phyloP scores from a whole-genome alignment of 1,140 invertebrate genomes.

The Centruroides sculpturatus region DNA sequence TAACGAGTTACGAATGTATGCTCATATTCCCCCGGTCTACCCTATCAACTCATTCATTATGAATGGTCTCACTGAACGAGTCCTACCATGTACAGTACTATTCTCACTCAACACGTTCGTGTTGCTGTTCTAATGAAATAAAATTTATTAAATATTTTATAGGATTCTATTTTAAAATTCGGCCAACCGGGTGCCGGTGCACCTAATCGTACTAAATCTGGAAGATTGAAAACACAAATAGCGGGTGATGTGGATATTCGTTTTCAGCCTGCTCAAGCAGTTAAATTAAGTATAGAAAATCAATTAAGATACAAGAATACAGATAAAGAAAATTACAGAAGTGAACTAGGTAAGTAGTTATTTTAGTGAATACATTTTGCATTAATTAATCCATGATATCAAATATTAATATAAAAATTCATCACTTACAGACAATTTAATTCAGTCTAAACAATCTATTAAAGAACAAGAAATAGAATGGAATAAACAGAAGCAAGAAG shows the following conservation, averaged over 20 bases:
- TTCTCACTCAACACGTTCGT: too few species aligned
- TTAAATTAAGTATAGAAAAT: constrained; percentile 17
- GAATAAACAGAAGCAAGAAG: constrained; percentile 13
- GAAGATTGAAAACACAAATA: constrained; percentile 10
- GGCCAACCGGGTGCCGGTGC: constrained; percentile 16
- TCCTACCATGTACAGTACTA: too few species aligned
- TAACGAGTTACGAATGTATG: too few species aligned
- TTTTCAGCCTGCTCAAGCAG: constrained; percentile 16
- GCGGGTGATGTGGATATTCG: constrained; percentile 14
- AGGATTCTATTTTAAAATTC: constrained; percentile 12
- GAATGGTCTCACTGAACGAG: too few species aligned
- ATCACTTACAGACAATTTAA: too few species aligned
- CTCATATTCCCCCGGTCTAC: too few species aligned
- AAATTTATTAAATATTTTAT: not conserved
- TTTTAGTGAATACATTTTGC: too few species aligned
- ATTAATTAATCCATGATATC: too few species aligned
- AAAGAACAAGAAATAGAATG: constrained; percentile 11
- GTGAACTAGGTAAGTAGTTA: constrained; percentile 6
- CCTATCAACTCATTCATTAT: too few species aligned
- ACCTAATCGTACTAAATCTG: constrained; percentile 16
- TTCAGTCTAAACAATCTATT: not conserved
- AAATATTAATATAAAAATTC: too few species aligned
- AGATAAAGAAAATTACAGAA: constrained; percentile 14
- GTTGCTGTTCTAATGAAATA: too few species aligned
- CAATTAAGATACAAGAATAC: constrained; percentile 14